Evolutionary conservation across 2,797 vertebrate species (phyloP).

Genomic region (Smutsia temminckii): DNA sequence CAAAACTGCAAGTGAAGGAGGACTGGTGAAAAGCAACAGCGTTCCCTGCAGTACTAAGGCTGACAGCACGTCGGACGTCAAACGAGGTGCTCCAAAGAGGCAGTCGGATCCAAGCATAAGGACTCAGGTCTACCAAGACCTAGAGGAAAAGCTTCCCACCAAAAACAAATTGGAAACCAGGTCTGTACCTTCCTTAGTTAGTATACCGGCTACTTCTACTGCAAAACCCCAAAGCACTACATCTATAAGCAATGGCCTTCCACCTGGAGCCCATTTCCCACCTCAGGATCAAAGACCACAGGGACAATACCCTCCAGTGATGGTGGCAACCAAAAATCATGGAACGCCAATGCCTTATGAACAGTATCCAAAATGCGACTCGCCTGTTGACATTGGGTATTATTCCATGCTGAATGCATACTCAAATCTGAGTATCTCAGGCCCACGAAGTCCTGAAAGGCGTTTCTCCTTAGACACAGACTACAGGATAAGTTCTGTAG

Average conservation of each 20-base stretch:
- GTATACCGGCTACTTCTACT: slow-evolving; percentile 86
- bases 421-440: slow-evolving; percentile 89
- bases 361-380: slow-evolving; percentile 94
- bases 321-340: slow-evolving; percentile 88
- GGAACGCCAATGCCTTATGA: slow-evolving; percentile 89
- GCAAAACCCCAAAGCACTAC: slow-evolving; percentile 90
- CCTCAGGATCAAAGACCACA: slow-evolving; percentile 90
- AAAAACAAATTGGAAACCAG: slow-evolving; percentile 92
- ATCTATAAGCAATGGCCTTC: slow-evolving; percentile 86
- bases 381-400: slow-evolving; percentile 93
- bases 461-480: slow-evolving; percentile 91
- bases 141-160: slow-evolving; percentile 94
- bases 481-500: slow-evolving; percentile 91
- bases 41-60: slow-evolving; percentile 91
- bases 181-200: slow-evolving; percentile 89
- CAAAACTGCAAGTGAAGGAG: slow-evolving; percentile 90
- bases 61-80: slow-evolving; percentile 86
- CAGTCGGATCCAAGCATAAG: slow-evolving; percentile 95
- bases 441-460: slow-evolving; percentile 91
- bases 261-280: slow-evolving; percentile 87
- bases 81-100: slow-evolving; percentile 91
- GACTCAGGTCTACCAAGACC: slow-evolving; percentile 93
- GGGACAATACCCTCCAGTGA: slow-evolving; percentile 87
- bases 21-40: slow-evolving; percentile 97
- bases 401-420: slow-evolving; percentile 93